Conservation (phyloP, 1,140 invertebrate genomes). For the Odontomachus brunneus region DNA sequence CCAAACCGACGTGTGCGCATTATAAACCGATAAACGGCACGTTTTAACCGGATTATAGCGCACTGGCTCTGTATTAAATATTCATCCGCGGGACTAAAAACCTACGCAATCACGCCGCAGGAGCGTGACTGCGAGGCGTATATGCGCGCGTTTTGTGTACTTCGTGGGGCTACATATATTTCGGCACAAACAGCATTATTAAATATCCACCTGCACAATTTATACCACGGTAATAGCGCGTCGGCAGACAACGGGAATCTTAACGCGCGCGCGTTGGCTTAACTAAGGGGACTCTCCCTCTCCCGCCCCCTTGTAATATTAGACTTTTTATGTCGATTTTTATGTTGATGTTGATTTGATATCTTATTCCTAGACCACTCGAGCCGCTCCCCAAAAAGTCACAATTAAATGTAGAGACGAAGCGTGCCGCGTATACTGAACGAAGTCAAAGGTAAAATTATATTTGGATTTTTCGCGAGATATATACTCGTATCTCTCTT, state of each 20-base stretch:
- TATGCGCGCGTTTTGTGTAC: not conserved
- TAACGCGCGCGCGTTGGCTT: not conserved
- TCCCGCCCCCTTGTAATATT: not conserved
- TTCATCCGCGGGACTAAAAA: constrained; percentile 23
- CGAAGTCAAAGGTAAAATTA: too few relatives aligned
- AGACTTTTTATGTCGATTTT: constrained; percentile 19
- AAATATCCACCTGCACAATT: constrained; percentile 6
- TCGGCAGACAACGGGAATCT: not conserved
- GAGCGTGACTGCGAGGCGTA: not conserved
- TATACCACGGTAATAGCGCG: not conserved
- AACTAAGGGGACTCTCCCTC: not conserved
- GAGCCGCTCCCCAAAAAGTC: too few relatives aligned
- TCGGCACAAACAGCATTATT: constrained; percentile 13
- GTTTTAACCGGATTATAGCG: constrained; percentile 11
- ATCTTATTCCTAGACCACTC: not conserved
- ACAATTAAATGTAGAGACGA: too few relatives aligned
- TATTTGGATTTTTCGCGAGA: too few relatives aligned
- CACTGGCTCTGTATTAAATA: constrained; percentile 4
- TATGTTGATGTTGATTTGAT: not conserved
- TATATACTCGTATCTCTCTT: too few relatives aligned
- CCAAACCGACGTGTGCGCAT: not conserved
- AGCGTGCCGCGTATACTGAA: too few relatives aligned
- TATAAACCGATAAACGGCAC: constrained; percentile 3
- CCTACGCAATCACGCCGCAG: not conserved
- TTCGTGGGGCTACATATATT: not conserved